phyloP scores from a whole-genome alignment of 53 echinoderm and acorn worm genomes.

The Stichopus horrens region DNA sequence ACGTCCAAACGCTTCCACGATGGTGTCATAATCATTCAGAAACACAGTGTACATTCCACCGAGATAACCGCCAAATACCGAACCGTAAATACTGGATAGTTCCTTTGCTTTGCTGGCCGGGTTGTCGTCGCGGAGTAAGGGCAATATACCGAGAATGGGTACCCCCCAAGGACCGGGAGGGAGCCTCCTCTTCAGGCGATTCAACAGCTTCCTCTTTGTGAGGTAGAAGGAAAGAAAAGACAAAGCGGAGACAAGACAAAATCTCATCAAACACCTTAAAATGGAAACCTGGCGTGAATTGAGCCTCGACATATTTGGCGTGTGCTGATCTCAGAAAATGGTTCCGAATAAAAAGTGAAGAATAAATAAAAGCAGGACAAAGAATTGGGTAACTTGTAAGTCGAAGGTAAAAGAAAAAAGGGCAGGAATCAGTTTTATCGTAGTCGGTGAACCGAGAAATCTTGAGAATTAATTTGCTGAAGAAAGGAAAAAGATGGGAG shows the following conservation, averaged over 20 bases:
- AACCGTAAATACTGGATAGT: conserved; percentile 11
- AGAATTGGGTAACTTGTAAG: too few species aligned
- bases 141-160: conserved; percentile 21
- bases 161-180: conserved; percentile 39
- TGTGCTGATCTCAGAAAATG: too few species aligned
- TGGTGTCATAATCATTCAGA: conserved; percentile 4
- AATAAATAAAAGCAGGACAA: too few species aligned
- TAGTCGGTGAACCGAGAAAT: too few species aligned
- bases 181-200: neutral
- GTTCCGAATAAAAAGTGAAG: too few species aligned
- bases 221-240: neutral
- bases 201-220: neutral
- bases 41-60: conserved; percentile 23
- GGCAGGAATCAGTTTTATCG: too few species aligned
- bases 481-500: too few species aligned
- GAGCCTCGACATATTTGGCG: neutral
- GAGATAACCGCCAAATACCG: conserved; percentile 14
- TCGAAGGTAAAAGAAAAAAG: too few species aligned
- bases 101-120: conserved; percentile 33
- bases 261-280: conserved; percentile 10
- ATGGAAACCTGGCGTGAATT: conserved; percentile 11
- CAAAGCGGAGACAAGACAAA: conserved; percentile 3
- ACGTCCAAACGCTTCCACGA: conserved; percentile 19
- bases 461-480: too few species aligned
- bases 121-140: neutral